These are phyloP conservation scores for Lasioglossum marginatum DNA, from an alignment of 2,888 invertebrate species.

Conservation along the genomic window DNA sequence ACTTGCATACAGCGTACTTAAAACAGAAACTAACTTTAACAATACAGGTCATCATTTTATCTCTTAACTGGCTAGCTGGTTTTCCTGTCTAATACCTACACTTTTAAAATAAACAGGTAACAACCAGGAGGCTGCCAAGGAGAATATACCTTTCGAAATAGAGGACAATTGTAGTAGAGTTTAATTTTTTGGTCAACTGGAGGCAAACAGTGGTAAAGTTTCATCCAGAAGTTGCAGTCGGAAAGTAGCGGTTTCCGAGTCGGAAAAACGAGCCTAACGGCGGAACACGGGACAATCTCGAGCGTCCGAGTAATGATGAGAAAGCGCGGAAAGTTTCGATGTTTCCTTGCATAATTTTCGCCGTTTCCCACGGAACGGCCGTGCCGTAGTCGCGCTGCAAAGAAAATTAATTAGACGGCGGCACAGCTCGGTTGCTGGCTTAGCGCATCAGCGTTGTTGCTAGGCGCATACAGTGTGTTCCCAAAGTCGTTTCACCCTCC, in stretches of 20 bases:
- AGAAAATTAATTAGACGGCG: constrained; percentile 72
- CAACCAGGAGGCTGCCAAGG: neutral
- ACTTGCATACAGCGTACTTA: neutral
- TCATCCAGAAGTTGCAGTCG: constrained; percentile 12
- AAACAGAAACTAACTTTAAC: neutral
- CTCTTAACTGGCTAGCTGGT: too few species aligned
- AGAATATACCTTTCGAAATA: neutral
- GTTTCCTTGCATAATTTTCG: constrained; percentile 62
- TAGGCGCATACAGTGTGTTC: constrained; percentile 39
- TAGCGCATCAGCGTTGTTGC: constrained; percentile 5
- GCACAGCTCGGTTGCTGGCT: constrained; percentile 19
- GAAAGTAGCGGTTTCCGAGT: neutral
- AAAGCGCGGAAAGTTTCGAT: constrained; percentile 66
- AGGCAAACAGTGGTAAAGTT: constrained; percentile 16
- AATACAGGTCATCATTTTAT: too few species aligned
- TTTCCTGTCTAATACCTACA: too few species aligned
- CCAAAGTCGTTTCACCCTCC: constrained; percentile 46
- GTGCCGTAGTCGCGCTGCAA: constrained; percentile 65
- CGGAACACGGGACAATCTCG: constrained; percentile 21
- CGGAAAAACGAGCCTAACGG: constrained; percentile 23
- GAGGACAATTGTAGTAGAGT: neutral
- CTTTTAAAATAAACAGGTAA: neutral
- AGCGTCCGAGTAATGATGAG: constrained; percentile 54
- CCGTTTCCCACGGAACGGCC: constrained; percentile 50
- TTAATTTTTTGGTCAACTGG: neutral